These are phyloP conservation scores for Cancer borealis DNA, from an alignment of 2,888 invertebrate genomes.

Conservation along the genomic window DNA sequence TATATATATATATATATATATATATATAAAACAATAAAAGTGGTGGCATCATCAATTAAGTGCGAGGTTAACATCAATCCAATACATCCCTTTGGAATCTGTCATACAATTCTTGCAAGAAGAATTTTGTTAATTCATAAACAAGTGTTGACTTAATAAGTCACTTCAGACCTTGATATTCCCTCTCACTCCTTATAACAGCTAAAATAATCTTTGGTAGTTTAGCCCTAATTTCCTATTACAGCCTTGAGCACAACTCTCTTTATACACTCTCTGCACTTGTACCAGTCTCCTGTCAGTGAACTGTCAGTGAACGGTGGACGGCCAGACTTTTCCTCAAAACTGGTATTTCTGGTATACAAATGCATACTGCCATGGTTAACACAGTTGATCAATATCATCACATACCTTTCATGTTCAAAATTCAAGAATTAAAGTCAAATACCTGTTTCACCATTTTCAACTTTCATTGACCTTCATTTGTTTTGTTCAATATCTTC, in stretches of 20 bases:
- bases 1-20: conserved; percentile 23
- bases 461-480: not conserved
- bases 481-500: not conserved
- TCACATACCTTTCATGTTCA: not conserved
- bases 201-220: not conserved
- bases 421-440: not conserved
- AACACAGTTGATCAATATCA: not conserved
- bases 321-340: conserved; percentile 12
- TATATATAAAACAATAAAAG: not conserved
- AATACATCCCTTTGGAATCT: not conserved
- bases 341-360: not conserved
- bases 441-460: not conserved
- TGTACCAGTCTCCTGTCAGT: not conserved
- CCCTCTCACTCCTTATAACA: not conserved
- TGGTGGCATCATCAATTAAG: not conserved
- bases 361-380: not conserved
- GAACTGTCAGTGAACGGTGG: not conserved
- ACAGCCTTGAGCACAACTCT: conserved; percentile 6
- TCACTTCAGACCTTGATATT: not conserved
- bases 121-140: not conserved
- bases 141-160: not conserved
- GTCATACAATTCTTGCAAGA: not conserved
- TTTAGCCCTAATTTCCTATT: not conserved
- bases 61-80: not conserved
- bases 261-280: not conserved